Percentiles rank a stretch among this genome's conserved stretches.
Evolutionary conservation across 2,113 vertebrate genomes (phyloP).

Genomic region (Pao palembangensis): DNA sequence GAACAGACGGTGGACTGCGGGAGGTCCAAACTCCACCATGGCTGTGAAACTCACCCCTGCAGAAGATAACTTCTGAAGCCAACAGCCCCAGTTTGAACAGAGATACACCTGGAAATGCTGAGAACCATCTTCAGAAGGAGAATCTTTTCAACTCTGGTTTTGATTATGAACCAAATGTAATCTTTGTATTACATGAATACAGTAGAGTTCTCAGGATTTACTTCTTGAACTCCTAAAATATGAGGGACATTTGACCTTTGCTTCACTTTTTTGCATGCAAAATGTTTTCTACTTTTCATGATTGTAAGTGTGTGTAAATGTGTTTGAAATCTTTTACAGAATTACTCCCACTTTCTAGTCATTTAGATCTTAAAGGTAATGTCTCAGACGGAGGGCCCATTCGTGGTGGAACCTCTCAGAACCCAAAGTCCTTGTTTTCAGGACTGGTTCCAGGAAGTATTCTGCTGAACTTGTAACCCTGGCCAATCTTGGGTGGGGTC

Average conservation of each 20-base stretch:
- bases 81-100: not conserved
- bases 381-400: constrained; percentile 93
- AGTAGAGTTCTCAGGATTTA: not conserved
- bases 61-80: constrained; percentile 45
- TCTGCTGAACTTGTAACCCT: constrained; percentile 99
- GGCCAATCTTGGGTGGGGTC: constrained; percentile 94
- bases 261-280: not conserved
- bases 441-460: constrained; percentile 95
- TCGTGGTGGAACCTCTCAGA: constrained; percentile 91
- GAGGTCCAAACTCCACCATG: not conserved
- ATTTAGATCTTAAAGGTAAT: constrained; percentile 98
- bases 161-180: constrained; percentile 55
- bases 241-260: not conserved
- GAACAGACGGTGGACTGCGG: constrained; percentile 10
- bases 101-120: constrained; percentile 42
- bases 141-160: constrained; percentile 23
- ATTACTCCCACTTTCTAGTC: constrained; percentile 94
- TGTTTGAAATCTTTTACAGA: constrained; percentile 6
- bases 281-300: not conserved
- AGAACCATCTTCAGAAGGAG: not conserved
- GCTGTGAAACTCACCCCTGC: not conserved
- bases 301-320: too few species aligned
- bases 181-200: too few species aligned
- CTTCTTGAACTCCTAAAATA: not conserved
- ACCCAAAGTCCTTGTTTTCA: constrained; percentile 95